Base-by-base conservation (phyloP, 2,797 vertebrate genomes). In the Tachyglossus aculeatus region DNA sequence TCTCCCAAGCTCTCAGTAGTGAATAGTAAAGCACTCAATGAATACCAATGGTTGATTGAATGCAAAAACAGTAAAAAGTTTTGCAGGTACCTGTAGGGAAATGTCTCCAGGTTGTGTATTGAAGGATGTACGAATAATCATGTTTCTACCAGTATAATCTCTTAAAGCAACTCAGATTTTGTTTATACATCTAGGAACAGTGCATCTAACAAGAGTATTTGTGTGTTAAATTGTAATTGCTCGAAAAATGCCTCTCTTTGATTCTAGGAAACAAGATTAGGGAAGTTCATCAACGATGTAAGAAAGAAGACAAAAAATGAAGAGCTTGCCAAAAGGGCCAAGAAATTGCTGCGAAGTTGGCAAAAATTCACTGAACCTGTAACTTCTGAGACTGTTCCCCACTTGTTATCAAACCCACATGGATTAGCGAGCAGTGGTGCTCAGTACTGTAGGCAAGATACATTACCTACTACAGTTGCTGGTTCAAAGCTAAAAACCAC, bases 211-310 rank as follows among this genome's bases (percentile, higher is more conserved):
- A n/a, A n/a, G n/a, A n/a, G n/a, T n/a, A n/a, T n/a, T n/a, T n/a
- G n/a, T n/a, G n/a, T n/a, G n/a, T n/a, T n/a, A n/a, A n/a, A n/a
- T n/a, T n/a, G n/a, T n/a, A n/a, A n/a, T n/a, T n/a, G n/a, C n/a
- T n/a, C n/a, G n/a, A n/a, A n/a, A 5, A 16, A 0, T 10, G 18
- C 72, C 27, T 62, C 27, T 44, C 32, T 81, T 51, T 89, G 52
- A 31, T 82, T 48, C 1, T 48, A 99, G 97, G 96, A 99, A 92
- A 99, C 97, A 0, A 94, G 97, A 34, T 94, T 98, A 5, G 97
- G 97, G 61, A 99, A 97, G 83, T 93, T 98, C 22, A 97, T 99
- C 89, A 99, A 99, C 19, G 97, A 99, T 41, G 94, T 99, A 67
- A 92, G 97, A 52, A 98, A 97, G 89, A 96, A 96, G 78, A 97